Conservation (phyloP, 2,797 vertebrate species). For the Falco novaeseelandiae region DNA sequence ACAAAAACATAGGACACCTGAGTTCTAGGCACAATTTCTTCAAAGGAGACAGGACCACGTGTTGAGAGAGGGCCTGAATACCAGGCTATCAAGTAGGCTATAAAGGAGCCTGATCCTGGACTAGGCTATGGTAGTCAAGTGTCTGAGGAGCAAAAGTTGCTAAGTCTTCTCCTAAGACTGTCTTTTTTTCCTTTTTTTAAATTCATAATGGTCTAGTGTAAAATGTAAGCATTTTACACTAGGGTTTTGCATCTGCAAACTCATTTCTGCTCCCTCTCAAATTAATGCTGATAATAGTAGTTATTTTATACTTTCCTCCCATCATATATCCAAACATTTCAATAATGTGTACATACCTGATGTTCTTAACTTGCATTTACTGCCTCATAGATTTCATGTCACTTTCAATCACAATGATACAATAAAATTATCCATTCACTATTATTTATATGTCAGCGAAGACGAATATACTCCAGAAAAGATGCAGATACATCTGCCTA, state of each 20-base stretch:
- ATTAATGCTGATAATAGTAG: background rate
- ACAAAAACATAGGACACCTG: background rate
- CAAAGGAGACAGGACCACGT: background rate
- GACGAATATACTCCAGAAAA: background rate
- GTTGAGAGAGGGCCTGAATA: background rate
- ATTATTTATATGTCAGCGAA: constrained; percentile 14
- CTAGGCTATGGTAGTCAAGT: background rate
- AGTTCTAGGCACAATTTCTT: background rate
- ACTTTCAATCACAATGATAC: background rate
- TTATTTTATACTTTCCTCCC: background rate
- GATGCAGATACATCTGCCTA: background rate
- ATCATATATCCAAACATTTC: constrained; percentile 10
- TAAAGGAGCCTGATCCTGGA: background rate
- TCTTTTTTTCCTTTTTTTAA: background rate
- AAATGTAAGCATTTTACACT: background rate
- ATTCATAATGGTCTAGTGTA: background rate
- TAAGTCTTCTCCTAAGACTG: background rate
- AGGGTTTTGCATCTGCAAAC: background rate
- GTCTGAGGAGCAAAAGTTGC: background rate
- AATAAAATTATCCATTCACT: background rate
- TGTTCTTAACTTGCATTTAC: background rate
- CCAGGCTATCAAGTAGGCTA: background rate
- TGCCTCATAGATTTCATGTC: background rate
- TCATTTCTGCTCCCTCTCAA: background rate
- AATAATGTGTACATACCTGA: background rate